phyloP scores from a whole-genome alignment of 2,797 vertebrate species.

The Mormyrops boulengeri region DNA sequence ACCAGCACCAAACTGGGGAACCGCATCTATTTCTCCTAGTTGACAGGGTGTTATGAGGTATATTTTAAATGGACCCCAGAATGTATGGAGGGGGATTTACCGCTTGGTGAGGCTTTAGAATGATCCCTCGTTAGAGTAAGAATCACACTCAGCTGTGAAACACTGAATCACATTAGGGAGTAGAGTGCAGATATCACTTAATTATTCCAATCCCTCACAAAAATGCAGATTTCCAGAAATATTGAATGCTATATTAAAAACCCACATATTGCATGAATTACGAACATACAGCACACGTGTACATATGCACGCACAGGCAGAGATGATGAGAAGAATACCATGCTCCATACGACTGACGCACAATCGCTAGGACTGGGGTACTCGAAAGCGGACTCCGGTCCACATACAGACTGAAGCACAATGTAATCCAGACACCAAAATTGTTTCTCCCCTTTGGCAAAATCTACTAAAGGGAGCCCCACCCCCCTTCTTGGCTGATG shows the following conservation, averaged over 20 bases:
- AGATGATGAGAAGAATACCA: neutral
- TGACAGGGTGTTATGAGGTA: slow-evolving; percentile 4
- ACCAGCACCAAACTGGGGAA: neutral
- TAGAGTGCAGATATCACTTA: slow-evolving; percentile 10
- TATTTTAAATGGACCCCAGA: neutral
- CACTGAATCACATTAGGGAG: slow-evolving; percentile 15
- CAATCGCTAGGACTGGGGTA: neutral
- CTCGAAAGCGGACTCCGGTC: neutral
- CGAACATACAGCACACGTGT: neutral
- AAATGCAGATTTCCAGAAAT: slow-evolving; percentile 3
- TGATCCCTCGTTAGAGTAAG: slow-evolving; percentile 19
- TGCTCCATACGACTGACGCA: neutral
- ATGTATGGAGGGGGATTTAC: neutral
- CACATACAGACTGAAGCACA: neutral
- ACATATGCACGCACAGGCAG: neutral
- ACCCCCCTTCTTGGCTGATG: neutral
- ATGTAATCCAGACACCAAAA: neutral
- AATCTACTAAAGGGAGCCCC: neutral
- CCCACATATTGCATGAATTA: neutral
- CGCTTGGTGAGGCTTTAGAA: neutral
- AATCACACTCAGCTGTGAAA: slow-evolving; percentile 18
- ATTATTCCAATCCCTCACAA: slow-evolving; percentile 12
- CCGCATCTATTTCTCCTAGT: slow-evolving; percentile 3
- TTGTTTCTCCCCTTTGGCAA: neutral
- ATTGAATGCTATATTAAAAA: neutral